phyloP scores from a whole-genome alignment of 2,797 vertebrate species.

The Enteromius viviparus region DNA sequence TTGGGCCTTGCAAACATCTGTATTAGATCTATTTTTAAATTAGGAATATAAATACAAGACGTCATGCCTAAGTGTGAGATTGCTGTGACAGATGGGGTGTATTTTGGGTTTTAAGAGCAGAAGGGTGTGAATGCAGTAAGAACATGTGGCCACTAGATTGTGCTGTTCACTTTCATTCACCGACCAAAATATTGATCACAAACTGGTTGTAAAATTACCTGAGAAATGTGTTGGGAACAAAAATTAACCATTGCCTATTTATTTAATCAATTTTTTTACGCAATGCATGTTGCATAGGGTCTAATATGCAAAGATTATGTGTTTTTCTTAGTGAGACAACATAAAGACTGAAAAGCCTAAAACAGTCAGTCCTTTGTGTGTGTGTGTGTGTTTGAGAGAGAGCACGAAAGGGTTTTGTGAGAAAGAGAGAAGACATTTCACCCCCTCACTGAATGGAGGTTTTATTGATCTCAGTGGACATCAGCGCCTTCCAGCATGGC shows the following conservation, averaged over 20 bases:
- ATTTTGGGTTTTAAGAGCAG: constrained; percentile 15
- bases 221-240: background rate
- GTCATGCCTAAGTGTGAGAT: constrained; percentile 17
- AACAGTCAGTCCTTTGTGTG: constrained; percentile 41
- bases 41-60: background rate
- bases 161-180: constrained; percentile 36
- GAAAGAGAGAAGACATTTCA: constrained; percentile 42
- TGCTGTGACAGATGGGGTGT: constrained; percentile 3
- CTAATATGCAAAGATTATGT: constrained; percentile 3
- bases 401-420: constrained; percentile 35
- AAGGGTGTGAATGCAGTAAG: constrained; percentile 6
- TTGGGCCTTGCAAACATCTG: background rate
- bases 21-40: constrained; percentile 19
- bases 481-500: constrained; percentile 45
- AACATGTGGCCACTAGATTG: constrained; percentile 31
- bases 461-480: constrained; percentile 61
- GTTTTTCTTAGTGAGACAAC: background rate
- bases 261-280: background rate
- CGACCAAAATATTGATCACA: background rate
- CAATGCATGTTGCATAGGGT: background rate
- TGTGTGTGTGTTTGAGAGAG: constrained; percentile 30
- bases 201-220: constrained; percentile 13
- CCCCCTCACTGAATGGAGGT: constrained; percentile 48
- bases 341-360: constrained; percentile 18
- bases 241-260: background rate